Base-by-base conservation (phyloP, 2,888 invertebrate species). In the Eupelmus urozonus region DNA sequence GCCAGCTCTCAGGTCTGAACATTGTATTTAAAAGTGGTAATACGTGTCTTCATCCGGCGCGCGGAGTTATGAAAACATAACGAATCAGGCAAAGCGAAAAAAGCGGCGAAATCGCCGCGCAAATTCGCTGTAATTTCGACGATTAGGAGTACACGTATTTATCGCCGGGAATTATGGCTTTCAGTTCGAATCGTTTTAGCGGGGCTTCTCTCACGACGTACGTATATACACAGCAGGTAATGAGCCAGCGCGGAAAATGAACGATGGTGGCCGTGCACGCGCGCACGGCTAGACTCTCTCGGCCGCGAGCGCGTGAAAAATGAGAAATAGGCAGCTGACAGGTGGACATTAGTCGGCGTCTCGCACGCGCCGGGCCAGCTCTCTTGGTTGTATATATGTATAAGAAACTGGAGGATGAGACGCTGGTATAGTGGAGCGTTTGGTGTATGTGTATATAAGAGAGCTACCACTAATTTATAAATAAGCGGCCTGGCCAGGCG, bases 241-340 rank as follows among this genome's bases (percentile, higher is more conserved):
- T 42, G 42, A 57, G 55, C 27, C 53, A 13, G 25, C 20, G 49
- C 18, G 11, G 20, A 23, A 55, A 55, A 74, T 27, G n/a, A 29
- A 57, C 57, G 13, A 13, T 9, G 34, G 51, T n/a, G n/a, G n/a
- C n/a, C n/a, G n/a, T n/a, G n/a, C n/a, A n/a, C 53, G 13, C 34
- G 62, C 29, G 18, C n/a, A n/a, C 29, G 40, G n/a, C 18, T 55
- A 42, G 51, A 63, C 27, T 63, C 23, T 29, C 45, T 11, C 42
- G 13, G 25, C 18, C 1, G 20, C 5, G 27, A 7, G 7, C 42
- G 20, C 27, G 62, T 76, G 69, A 76, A 76, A 76, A 79, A 79
- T 73, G 76, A 74, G 45, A 60, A 76, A 51, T 51, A 77, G 51
- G 16, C 42, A 59, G 53, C 63, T 42, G 73, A 76, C 76, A 80